Evolutionary conservation across 2,797 vertebrate genomes (phyloP).

Genomic region (Tragelaphus eurycerus): DNA sequence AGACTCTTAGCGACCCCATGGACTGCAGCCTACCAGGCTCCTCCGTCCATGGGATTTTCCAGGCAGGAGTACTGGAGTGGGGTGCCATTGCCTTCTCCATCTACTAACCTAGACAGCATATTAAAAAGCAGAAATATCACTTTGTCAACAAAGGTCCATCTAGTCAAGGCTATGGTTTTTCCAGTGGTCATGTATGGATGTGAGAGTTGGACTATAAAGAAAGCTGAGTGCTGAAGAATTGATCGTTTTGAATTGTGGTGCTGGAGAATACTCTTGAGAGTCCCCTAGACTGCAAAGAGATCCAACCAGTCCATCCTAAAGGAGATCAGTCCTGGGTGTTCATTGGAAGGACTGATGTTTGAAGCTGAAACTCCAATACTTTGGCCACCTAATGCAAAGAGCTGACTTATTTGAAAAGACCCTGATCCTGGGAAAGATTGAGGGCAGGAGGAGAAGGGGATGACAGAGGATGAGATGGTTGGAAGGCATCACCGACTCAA

Average conservation of each 20-base stretch:
- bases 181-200: not conserved
- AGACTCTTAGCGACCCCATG: too few species aligned
- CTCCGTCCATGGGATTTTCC: too few species aligned
- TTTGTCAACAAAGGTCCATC: not conserved
- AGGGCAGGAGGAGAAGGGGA: not conserved
- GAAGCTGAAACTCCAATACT: not conserved
- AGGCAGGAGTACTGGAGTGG: too few species aligned
- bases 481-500: not conserved
- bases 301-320: not conserved
- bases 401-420: not conserved
- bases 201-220: not conserved
- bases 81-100: too few species aligned
- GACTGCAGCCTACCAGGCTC: too few species aligned
- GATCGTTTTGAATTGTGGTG: not conserved
- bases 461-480: not conserved
- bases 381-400: not conserved
- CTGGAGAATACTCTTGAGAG: not conserved
- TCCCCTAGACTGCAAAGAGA: not conserved
- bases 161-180: not conserved
- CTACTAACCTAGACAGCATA: not conserved
- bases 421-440: not conserved
- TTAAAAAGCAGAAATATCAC: not conserved
- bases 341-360: not conserved
- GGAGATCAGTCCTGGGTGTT: not conserved
- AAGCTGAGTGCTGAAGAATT: accelerated